phyloP scores from a whole-genome alignment of 2,797 vertebrate species.

The Pseudochaenichthys georgianus region DNA sequence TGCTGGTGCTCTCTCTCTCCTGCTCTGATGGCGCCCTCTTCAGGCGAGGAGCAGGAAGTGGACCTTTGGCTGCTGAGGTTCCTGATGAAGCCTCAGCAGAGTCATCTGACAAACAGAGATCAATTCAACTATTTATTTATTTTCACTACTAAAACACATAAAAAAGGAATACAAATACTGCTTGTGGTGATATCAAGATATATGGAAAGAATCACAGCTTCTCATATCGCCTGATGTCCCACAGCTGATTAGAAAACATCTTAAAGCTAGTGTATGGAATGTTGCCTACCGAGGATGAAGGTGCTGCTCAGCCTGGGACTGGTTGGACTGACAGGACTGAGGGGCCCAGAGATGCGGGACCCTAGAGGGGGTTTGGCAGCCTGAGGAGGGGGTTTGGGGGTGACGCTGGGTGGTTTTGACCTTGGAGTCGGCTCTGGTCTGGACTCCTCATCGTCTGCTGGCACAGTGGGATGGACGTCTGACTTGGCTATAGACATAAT shows the following conservation, averaged over 20 bases:
- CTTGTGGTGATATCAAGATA: neutral
- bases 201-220: neutral
- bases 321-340: conserved; percentile 72
- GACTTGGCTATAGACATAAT: conserved; percentile 41
- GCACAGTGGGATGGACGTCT: conserved; percentile 69
- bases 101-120: conserved; percentile 81
- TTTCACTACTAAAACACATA: neutral
- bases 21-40: conserved; percentile 89
- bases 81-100: conserved; percentile 80
- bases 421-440: conserved; percentile 82
- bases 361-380: conserved; percentile 77
- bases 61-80: conserved; percentile 78
- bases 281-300: conserved; percentile 17
- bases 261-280: neutral
- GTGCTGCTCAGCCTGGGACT: conserved; percentile 28
- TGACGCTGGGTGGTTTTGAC: conserved; percentile 67
- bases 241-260: neutral
- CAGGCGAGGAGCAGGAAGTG: conserved; percentile 85
- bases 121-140: neutral
- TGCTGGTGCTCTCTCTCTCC: conserved; percentile 84
- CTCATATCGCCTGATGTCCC: neutral
- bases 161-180: too few species aligned
- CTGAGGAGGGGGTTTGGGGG: conserved; percentile 82
- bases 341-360: conserved; percentile 77
- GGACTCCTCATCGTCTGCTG: conserved; percentile 77